Conservation (phyloP, 2,113 vertebrate genomes). For the Laticauda colubrina region DNA sequence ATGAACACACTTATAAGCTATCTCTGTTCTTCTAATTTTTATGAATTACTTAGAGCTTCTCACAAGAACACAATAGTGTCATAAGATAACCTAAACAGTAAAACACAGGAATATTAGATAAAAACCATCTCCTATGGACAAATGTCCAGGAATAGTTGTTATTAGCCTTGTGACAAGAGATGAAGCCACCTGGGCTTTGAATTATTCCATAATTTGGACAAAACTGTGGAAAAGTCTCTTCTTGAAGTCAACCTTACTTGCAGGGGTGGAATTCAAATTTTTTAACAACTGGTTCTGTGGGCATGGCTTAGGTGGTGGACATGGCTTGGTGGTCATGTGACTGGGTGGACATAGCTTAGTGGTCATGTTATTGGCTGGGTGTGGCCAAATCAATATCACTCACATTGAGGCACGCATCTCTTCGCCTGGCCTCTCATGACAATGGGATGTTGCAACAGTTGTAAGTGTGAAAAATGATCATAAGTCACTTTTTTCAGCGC, state of each 20-base stretch:
- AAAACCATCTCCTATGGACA: background rate
- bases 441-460: no score
- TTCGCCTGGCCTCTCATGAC: no score
- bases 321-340: no score
- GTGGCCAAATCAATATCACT: no score
- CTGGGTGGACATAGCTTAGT: no score
- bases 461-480: no score
- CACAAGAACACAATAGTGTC: background rate
- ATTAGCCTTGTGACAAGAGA: background rate
- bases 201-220: background rate
- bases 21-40: background rate
- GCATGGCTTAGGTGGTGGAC: no score
- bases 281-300: no score
- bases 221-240: background rate
- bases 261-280: no score
- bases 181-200: background rate
- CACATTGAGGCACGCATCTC: no score
- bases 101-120: background rate
- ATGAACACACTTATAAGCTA: background rate
- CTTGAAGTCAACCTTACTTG: background rate
- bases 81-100: background rate
- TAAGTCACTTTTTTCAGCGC: no score
- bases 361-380: no score
- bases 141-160: background rate
- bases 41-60: background rate